Conservation (phyloP, 2,888 invertebrate species). For the Chloroclystis v-ata region DNA sequence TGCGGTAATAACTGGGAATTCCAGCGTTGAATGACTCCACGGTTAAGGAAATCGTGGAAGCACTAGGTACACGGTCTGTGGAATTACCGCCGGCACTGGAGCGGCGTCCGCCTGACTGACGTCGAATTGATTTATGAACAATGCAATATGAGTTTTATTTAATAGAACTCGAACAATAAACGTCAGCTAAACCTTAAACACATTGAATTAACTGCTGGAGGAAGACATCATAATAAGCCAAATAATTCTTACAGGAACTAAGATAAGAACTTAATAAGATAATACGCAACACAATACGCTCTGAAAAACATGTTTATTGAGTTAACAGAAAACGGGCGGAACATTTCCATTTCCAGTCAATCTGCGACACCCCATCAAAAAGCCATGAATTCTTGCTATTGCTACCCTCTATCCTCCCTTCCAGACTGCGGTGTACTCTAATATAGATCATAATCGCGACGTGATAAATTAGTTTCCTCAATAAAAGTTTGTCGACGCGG, state of each 20-base stretch:
- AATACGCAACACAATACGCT: too few relatives aligned
- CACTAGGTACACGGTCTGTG: slow-evolving; percentile 42
- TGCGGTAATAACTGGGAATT: slow-evolving; percentile 71
- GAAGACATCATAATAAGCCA: too few relatives aligned
- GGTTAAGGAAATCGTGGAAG: slow-evolving; percentile 30
- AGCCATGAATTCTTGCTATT: slow-evolving; percentile 37
- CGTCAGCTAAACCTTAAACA: too few relatives aligned
- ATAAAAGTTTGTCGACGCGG: slow-evolving; percentile 43
- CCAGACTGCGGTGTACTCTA: slow-evolving; percentile 34
- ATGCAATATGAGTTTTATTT: too few relatives aligned
- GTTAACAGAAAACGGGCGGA: not conserved
- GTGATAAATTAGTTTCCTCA: slow-evolving; percentile 56
- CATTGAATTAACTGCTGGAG: too few relatives aligned
- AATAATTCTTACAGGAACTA: not conserved
- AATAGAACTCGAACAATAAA: too few relatives aligned
- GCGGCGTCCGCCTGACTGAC: slow-evolving; percentile 56
- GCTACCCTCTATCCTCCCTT: slow-evolving; percentile 24
- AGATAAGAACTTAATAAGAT: too few relatives aligned
- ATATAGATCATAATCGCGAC: slow-evolving; percentile 50
- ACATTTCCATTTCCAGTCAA: slow-evolving; percentile 27
- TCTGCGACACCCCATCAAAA: slow-evolving; percentile 44
- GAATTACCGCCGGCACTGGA: slow-evolving; percentile 55
- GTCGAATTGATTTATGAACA: too few relatives aligned
- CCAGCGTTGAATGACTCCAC: slow-evolving; percentile 59
- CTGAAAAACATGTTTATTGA: not conserved